phyloP scores from a whole-genome alignment of 2,797 vertebrate genomes.

The Malacoctenus gilli region DNA sequence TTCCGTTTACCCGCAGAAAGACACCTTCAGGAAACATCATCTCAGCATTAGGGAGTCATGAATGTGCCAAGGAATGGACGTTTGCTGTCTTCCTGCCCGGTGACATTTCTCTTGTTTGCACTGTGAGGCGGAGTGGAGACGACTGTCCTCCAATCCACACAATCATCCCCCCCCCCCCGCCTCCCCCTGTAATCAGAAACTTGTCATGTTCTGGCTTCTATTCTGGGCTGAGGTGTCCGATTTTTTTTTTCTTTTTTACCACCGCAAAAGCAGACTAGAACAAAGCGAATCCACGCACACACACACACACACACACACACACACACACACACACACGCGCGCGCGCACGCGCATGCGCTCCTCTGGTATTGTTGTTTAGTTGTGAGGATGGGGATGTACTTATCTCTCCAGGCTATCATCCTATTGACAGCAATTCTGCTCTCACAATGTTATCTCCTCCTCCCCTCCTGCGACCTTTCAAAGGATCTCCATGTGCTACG shows the following conservation, averaged over 20 bases:
- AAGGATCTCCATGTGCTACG: slow-evolving; percentile 3
- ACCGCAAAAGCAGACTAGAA: background rate
- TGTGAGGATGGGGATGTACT: slow-evolving; percentile 12
- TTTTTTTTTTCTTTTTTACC: too few species aligned
- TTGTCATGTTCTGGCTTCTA: slow-evolving; percentile 16
- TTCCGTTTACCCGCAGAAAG: too few species aligned
- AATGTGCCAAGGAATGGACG: background rate
- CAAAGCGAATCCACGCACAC: slow-evolving; percentile 3
- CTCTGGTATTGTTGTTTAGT: slow-evolving; percentile 3
- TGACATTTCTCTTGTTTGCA: too few species aligned
- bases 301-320: background rate
- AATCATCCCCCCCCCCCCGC: slow-evolving; percentile 1
- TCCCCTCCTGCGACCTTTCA: slow-evolving; percentile 19
- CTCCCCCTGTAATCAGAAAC: slow-evolving; percentile 19
- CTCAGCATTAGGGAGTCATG: background rate
- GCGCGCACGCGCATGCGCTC: background rate
- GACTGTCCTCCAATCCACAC: background rate
- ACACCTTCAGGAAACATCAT: background rate
- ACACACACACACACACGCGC: slow-evolving; percentile 12
- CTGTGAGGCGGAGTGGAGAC: background rate
- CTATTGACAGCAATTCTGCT: slow-evolving; percentile 23
- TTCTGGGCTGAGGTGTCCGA: slow-evolving; percentile 8
- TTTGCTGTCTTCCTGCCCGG: background rate
- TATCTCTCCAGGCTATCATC: slow-evolving; percentile 28
- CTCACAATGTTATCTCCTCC: slow-evolving; percentile 31